phyloP scores from a whole-genome alignment of 2,888 invertebrate species.

The Danaus chrysippus region DNA sequence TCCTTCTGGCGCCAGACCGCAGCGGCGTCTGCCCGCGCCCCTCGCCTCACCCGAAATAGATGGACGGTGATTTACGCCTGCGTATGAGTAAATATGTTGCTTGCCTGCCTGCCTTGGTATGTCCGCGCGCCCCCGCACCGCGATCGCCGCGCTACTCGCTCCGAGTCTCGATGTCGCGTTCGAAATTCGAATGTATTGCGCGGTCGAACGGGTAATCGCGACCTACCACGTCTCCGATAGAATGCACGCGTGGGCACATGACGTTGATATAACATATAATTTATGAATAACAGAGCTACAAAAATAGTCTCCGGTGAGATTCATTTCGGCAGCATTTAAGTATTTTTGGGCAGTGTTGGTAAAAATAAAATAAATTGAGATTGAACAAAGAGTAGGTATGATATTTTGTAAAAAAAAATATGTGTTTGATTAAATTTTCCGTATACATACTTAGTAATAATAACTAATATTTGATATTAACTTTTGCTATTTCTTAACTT shows the following conservation, averaged over 20 bases:
- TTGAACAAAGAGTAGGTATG: not conserved
- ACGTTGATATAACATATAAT: slow-evolving; percentile 37
- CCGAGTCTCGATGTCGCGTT: slow-evolving; percentile 28
- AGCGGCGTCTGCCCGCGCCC: slow-evolving; percentile 71
- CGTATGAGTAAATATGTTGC: slow-evolving; percentile 75
- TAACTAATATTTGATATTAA: too few relatives aligned
- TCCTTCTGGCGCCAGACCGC: slow-evolving; percentile 80
- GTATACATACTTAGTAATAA: too few relatives aligned
- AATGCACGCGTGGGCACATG: slow-evolving; percentile 37
- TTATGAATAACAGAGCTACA: slow-evolving; percentile 30
- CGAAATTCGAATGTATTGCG: slow-evolving; percentile 26
- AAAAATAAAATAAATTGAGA: not conserved
- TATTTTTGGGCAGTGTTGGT: not conserved
- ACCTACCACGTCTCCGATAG: slow-evolving; percentile 34
- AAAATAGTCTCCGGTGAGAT: slow-evolving; percentile 35
- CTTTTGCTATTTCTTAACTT: too few relatives aligned
- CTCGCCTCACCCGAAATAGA: slow-evolving; percentile 71
- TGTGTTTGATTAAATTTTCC: too few relatives aligned
- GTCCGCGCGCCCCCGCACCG: slow-evolving; percentile 61
- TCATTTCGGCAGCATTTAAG: not conserved
- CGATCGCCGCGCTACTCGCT: slow-evolving; percentile 25
- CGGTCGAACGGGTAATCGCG: slow-evolving; percentile 28
- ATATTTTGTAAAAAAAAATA: too few relatives aligned
- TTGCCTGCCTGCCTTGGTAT: slow-evolving; percentile 75
- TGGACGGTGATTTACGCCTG: slow-evolving; percentile 78